Percentiles rank a stretch among this genome's conserved stretches.
These are phyloP conservation scores for Drosophila lacteicornis DNA, from an alignment of 1,140 invertebrate genomes.

Conservation along the genomic window DNA sequence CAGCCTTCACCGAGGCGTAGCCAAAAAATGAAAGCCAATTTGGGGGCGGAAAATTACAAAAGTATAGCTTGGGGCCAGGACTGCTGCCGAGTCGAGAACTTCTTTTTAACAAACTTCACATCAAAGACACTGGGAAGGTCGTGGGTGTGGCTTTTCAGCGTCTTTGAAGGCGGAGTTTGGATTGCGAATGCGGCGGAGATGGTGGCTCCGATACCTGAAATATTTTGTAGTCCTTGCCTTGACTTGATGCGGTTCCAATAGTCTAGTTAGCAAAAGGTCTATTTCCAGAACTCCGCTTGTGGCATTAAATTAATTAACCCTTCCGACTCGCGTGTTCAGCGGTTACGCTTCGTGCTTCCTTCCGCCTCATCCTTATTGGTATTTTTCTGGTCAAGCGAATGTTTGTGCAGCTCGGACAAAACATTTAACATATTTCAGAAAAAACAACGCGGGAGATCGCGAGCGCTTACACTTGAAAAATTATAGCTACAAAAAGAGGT, in stretches of 20 bases:
- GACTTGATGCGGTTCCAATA: slow-evolving; percentile 36
- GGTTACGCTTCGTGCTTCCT: slow-evolving; percentile 60
- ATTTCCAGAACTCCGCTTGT: slow-evolving; percentile 15
- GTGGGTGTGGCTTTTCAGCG: slow-evolving; percentile 38
- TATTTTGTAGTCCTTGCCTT: not conserved
- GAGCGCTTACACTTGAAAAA: slow-evolving; percentile 2
- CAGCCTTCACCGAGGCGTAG: slow-evolving; percentile 31
- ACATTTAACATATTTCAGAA: slow-evolving; percentile 69
- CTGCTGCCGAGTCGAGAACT: slow-evolving; percentile 16
- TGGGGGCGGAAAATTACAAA: slow-evolving; percentile 57
- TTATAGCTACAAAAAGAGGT: not conserved
- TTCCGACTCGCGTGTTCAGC: slow-evolving; percentile 68
- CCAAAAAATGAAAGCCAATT: slow-evolving; percentile 34
- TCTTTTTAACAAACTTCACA: slow-evolving; percentile 54
- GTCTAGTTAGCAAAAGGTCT: slow-evolving; percentile 33
- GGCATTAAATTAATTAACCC: slow-evolving; percentile 83
- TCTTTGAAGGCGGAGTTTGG: slow-evolving; percentile 48
- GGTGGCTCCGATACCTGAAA: slow-evolving; percentile 7
- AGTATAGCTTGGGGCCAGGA: slow-evolving; percentile 63
- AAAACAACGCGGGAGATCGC: slow-evolving; percentile 36
- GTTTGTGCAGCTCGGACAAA: slow-evolving; percentile 69
- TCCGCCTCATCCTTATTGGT: not conserved
- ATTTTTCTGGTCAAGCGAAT: slow-evolving; percentile 42
- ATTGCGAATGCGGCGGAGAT: slow-evolving; percentile 2
- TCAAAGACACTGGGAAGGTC: slow-evolving; percentile 55